phyloP scores from a whole-genome alignment of 2,113 vertebrate genomes.

The Psephotus haematonotus region DNA sequence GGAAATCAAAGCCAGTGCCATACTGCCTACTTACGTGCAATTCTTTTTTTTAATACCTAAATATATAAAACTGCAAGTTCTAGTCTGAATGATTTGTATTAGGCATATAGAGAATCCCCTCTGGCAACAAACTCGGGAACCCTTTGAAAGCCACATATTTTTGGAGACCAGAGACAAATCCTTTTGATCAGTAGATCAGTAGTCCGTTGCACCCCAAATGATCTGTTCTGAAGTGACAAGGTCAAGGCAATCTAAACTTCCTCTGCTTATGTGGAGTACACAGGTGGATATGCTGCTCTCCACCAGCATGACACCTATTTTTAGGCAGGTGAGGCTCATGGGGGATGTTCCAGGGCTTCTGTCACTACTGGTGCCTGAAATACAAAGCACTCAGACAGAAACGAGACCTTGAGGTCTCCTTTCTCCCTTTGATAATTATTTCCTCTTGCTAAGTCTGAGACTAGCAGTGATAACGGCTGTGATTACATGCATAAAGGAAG shows the following conservation, averaged over 20 bases:
- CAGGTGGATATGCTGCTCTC: fast-evolving
- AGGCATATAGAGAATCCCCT: not conserved
- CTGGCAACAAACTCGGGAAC: not conserved
- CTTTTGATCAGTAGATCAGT: not conserved
- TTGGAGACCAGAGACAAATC: not conserved
- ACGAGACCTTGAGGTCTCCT: not conserved
- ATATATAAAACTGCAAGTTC: not conserved
- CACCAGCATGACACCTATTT: not conserved
- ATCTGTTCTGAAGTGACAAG: not conserved
- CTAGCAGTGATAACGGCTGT: not conserved
- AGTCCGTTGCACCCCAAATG: not conserved
- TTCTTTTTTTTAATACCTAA: not conserved
- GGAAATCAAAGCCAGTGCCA: not conserved
- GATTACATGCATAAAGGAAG: not conserved
- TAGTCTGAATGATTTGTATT: not conserved
- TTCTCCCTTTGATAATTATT: not conserved
- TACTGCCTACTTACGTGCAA: not conserved
- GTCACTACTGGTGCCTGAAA: not conserved
- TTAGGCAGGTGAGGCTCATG: not conserved
- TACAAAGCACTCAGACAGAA: not conserved
- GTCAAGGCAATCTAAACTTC: not conserved
- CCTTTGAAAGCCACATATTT: not conserved
- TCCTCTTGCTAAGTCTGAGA: not conserved
- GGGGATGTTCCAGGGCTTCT: not conserved
- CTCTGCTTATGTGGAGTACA: not conserved